Evolutionary conservation across 2,888 invertebrate genomes (phyloP), one percentile per base, ranked within the genome.

Genomic region (Germaria angustata): DNA sequence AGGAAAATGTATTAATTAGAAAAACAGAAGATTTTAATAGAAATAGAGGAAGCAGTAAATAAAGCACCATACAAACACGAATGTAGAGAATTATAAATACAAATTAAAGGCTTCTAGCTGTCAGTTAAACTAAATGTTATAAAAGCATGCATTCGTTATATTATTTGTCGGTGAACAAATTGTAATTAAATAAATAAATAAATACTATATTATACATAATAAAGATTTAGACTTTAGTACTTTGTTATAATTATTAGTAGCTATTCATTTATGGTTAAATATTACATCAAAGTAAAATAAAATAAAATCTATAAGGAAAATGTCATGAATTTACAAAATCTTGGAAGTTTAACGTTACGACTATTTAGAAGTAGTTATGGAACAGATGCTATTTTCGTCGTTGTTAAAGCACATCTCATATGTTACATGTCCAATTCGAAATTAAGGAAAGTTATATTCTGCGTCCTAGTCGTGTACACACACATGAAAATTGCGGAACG

Each of bases 91-190:
- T 36, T 20, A 49, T 49, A 24, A n/a, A 53, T 11, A 22, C 11
- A 22, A 7, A 59, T 49, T 39, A 59, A 59, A 11, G n/a, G 20
- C 13, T 66, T 28, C 49, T 53, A 28, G 28, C 9, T 57, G 28
- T 46, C 13, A 71, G 24, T 55, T 63, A 39, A 78, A 46, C 71
- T 71, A 68, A 68, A 72, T 71, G 36, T 80, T 34, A 61, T 32
- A 46, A n/a, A 66, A 34, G 49, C 72, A 68, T 66, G 66, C 66
- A 61, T 49, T 72, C 13, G 11, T 68, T 41, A 76, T 44, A 13
- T 15, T 36, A 39, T 69, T 65, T 34, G 28, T 28, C 4, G 15
- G 32, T 57, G 17, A 76, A 39, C 13, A 66, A n/a, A 66, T 49
- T 9, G 46, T 34, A 28, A 39, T 65, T 41, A 53, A 49, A 34